Base-by-base conservation (phyloP, 2,888 invertebrate genomes). In the Fragum whitleyi region DNA sequence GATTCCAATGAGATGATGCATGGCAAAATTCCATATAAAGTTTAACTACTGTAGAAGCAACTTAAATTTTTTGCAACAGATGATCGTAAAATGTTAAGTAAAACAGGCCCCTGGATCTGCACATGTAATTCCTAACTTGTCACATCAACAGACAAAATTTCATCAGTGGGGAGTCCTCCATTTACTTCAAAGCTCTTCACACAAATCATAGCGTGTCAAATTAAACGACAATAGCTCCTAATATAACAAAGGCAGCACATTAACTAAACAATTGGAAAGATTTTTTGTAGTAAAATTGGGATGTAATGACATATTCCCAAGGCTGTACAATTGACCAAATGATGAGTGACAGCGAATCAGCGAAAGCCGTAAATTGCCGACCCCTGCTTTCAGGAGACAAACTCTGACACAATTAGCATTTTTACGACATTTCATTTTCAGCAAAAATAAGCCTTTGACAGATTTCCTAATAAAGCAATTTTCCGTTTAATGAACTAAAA, bases 131-230 rank as follows among this genome's bases (percentile, higher is more conserved):
- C 36, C 0, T 6, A 62, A 62, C 62, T 32, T 62, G 62, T 32
- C 62, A 62, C 32, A 62, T 29, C 62, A 36, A 62, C 62, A 62
- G 36, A 32, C 29, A 36, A 19, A 36, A 32, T 19, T 6, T 6
- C 16, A n/a, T 62, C 36, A 21, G 62, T n/a, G n/a, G 62, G 62
- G 62, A 62, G 62, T 62, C 62, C 62, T 19, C 14, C 1, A 32
- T 14, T 3, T 36, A 14, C 32, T 32, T 32, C n/a, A 19, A 32
- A 62, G 36, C 32, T 14, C 19, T 29, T 28, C 36, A 32, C 62
- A 19, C 62, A 62, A 62, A 62, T 62, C 62, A 62, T 62, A 36
- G 62, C 62, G 62, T 62, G 62, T 62, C 62, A 62, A 62, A 62
- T 62, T 62, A 62, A 36, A 36, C n/a, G 62, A 62, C 62, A 62